phyloP scores from a whole-genome alignment of 2,113 vertebrate genomes.

The Apteryx mantelli region DNA sequence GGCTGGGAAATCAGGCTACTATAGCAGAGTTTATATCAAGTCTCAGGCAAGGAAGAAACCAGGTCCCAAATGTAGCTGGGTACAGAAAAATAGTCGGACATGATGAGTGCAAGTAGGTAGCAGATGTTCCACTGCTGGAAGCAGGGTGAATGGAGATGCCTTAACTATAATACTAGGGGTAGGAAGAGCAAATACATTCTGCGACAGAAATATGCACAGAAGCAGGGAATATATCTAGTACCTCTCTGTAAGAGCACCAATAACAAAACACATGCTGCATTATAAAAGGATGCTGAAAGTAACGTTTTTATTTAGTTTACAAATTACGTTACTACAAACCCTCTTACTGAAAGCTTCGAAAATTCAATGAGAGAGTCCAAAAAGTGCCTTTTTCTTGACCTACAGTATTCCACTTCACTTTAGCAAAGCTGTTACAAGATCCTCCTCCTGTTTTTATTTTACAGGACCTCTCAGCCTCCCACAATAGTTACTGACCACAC shows the following conservation, averaged over 20 bases:
- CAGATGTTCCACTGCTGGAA: background rate
- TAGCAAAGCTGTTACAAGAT: background rate
- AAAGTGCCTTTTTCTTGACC: background rate
- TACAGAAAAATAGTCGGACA: background rate
- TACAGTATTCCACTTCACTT: background rate
- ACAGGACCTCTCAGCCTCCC: background rate
- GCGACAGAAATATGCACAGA: background rate
- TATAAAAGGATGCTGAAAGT: background rate
- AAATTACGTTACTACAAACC: background rate
- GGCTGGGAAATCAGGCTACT: background rate
- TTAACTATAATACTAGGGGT: rapidly evolving
- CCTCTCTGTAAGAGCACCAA: background rate
- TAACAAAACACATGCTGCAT: background rate
- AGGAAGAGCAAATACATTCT: rapidly evolving
- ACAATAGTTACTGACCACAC: background rate
- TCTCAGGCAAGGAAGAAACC: background rate
- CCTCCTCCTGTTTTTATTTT: background rate
- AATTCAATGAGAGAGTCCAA: background rate
- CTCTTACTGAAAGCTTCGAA: background rate
- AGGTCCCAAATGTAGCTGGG: background rate
- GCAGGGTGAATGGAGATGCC: background rate
- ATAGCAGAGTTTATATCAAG: background rate
- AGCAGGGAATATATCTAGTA: background rate
- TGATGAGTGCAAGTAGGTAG: background rate
- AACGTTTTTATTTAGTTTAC: background rate